phyloP scores from a whole-genome alignment of 2,797 vertebrate genomes.

The Podarcis siculus region DNA sequence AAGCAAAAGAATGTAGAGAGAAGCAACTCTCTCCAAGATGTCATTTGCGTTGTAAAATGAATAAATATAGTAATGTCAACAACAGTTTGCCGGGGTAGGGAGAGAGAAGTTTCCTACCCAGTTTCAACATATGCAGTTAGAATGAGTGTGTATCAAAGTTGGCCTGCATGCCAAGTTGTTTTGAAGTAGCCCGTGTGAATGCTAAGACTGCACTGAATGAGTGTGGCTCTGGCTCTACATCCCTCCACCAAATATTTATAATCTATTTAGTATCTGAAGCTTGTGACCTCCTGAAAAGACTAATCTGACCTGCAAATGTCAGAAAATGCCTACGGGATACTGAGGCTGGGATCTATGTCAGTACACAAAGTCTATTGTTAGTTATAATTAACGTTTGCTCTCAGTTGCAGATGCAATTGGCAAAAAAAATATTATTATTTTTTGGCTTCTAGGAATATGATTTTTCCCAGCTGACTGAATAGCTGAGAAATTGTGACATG shows the following conservation, averaged over 20 bases:
- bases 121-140: neutral
- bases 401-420: neutral
- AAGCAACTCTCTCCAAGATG: slow-evolving; percentile 18
- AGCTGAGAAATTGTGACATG: neutral
- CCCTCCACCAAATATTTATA: neutral
- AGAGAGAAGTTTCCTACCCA: neutral
- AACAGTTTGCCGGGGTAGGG: neutral
- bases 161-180: neutral
- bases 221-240: neutral
- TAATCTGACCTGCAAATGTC: neutral
- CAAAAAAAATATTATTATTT: no score
- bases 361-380: neutral
- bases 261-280: neutral
- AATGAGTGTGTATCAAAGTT: neutral
- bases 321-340: neutral
- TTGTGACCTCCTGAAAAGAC: neutral
- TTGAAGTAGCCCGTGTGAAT: neutral
- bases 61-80: slow-evolving; percentile 1
- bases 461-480: neutral
- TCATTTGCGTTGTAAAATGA: neutral
- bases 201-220: neutral
- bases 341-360: neutral
- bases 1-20: neutral
- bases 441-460: neutral
- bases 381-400: neutral